A percentile compares a stretch with the other conserved stretches of the same genome.
Evolutionary conservation across 2,888 invertebrate genomes (phyloP).

Genomic region (Adineta ricciae): DNA sequence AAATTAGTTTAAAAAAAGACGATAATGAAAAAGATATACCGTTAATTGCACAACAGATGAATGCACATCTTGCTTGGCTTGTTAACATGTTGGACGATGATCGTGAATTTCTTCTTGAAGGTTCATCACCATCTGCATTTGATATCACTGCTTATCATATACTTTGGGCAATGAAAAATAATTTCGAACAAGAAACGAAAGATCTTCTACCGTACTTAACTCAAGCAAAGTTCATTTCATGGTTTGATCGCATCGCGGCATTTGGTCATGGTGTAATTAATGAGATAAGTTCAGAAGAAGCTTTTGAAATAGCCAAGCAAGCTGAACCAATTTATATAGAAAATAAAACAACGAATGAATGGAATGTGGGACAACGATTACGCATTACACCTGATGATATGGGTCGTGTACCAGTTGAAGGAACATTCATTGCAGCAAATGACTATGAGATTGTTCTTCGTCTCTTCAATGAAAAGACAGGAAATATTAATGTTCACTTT

Average conservation of each 20-base stretch:
- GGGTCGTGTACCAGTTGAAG: neutral
- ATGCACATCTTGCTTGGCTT: neutral
- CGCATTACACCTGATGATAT: neutral
- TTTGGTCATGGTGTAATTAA: neutral
- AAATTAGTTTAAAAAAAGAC: neutral
- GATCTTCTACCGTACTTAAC: neutral
- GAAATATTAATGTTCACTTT: neutral
- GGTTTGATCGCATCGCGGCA: neutral
- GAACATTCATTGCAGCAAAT: neutral
- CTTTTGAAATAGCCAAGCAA: neutral
- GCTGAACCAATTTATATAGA: neutral
- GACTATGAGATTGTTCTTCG: neutral
- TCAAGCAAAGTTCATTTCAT: neutral
- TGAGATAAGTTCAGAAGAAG: neutral
- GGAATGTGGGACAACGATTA: neutral
- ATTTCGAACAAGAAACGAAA: neutral
- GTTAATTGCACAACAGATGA: neutral
- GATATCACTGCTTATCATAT: neutral
- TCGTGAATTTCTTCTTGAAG: neutral
- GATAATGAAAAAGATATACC: conserved; percentile 9
- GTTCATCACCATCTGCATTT: neutral
- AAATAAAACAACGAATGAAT: neutral
- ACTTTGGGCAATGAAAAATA: neutral
- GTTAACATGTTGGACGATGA: neutral
- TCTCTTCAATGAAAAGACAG: neutral